Evolutionary conservation across 2,113 vertebrate genomes (phyloP).

Genomic region (Triplophysa dalaica): DNA sequence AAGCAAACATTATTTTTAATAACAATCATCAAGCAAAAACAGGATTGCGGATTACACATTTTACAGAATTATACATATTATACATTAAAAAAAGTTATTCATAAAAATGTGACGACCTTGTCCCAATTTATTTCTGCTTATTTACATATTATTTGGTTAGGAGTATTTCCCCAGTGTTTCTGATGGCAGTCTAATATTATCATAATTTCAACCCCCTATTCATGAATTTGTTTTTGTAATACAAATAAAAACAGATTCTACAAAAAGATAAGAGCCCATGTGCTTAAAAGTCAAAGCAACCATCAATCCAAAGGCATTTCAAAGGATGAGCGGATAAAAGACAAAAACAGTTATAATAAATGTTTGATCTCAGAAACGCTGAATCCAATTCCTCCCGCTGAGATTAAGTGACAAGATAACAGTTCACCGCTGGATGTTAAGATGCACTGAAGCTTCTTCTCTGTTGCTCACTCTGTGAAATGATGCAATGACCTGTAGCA

Average conservation of each 20-base stretch:
- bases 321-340: constrained; percentile 23
- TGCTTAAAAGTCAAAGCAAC: constrained; percentile 8
- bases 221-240: not conserved
- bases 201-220: not conserved
- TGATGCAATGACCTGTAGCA: constrained; percentile 26
- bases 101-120: too few species aligned
- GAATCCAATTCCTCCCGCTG: not conserved
- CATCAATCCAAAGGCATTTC: not conserved
- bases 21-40: not conserved
- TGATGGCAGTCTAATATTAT: too few species aligned
- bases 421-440: constrained; percentile 44
- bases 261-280: not conserved
- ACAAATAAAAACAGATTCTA: not conserved
- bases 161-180: too few species aligned
- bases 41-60: too few species aligned
- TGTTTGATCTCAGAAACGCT: constrained; percentile 57
- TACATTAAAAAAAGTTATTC: too few species aligned
- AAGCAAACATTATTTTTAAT: not conserved
- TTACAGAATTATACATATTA: too few species aligned
- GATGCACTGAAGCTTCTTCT: constrained; percentile 20
- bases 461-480: constrained; percentile 9
- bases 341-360: not conserved
- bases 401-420: constrained; percentile 48
- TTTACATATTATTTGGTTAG: too few species aligned
- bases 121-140: too few species aligned